Evolutionary conservation across 2,888 invertebrate species (phyloP).

Genomic region (Prionchulus punctatus): DNA sequence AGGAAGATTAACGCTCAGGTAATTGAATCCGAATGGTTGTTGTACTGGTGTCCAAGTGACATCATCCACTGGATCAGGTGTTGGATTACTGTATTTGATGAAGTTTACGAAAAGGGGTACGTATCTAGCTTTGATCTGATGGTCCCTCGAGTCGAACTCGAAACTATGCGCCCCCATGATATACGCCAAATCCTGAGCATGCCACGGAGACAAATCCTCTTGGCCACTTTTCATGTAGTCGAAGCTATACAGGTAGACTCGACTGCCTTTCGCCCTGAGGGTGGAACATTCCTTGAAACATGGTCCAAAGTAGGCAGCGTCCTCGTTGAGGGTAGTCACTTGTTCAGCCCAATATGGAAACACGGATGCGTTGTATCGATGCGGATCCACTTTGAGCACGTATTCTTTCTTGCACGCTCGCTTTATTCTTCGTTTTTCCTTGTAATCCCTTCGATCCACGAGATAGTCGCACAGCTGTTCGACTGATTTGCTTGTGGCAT

Average conservation of each 20-base stretch:
- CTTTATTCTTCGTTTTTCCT: not conserved
- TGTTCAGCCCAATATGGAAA: not conserved
- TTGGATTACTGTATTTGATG: constrained; percentile 5
- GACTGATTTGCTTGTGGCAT: not conserved
- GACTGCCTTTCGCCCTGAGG: not conserved
- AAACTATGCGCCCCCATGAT: constrained; percentile 4
- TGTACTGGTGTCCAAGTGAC: constrained; percentile 2
- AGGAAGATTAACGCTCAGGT: constrained; percentile 4
- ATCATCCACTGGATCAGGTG: not conserved
- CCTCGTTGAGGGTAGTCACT: not conserved
- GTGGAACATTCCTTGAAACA: not conserved
- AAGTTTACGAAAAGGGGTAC: constrained; percentile 4
- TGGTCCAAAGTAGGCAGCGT: not conserved
- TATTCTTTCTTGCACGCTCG: not conserved
- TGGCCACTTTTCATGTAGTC: not conserved
- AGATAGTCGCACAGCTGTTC: not conserved
- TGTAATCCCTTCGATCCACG: not conserved
- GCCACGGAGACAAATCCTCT: constrained; percentile 1
- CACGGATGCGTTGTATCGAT: not conserved
- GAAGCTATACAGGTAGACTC: constrained; percentile 9
- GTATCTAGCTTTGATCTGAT: not conserved
- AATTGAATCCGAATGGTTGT: not conserved
- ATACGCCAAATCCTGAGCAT: constrained; percentile 7
- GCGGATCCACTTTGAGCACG: not conserved
- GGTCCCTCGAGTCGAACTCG: not conserved